phyloP scores from a whole-genome alignment of 2,797 vertebrate genomes.

The Hozukius guyotensis region DNA sequence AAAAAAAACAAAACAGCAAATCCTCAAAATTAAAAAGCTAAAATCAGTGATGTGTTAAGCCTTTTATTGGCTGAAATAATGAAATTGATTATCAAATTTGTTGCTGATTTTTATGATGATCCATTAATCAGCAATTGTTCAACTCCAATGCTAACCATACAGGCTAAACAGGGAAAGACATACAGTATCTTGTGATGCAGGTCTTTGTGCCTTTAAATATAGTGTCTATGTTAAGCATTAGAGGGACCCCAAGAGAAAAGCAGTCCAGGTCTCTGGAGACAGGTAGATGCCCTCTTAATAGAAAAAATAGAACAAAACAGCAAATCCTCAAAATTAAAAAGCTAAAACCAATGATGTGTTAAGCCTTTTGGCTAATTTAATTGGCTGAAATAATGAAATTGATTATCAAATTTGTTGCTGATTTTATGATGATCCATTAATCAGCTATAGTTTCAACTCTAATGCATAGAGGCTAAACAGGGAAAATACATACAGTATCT shows the following conservation, averaged over 20 bases:
- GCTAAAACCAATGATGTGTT: background rate
- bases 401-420: background rate
- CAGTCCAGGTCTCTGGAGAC: background rate
- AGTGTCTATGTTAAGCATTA: constrained; percentile 21
- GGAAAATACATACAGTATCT: background rate
- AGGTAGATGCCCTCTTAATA: background rate
- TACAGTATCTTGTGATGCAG: background rate
- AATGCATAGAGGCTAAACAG: background rate
- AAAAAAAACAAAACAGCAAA: no score
- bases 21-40: background rate
- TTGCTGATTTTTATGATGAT: background rate
- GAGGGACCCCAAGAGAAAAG: constrained; percentile 3
- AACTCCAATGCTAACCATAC: background rate
- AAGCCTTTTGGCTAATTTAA: no score
- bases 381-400: background rate
- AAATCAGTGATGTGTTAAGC: background rate
- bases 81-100: background rate
- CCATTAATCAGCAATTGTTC: background rate
- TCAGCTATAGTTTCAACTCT: background rate
- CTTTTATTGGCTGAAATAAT: background rate
- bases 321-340: background rate
- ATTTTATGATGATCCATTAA: background rate
- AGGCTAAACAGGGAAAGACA: background rate
- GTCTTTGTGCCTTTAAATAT: constrained; percentile 10
- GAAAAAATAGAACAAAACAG: background rate